Evolutionary conservation across 2,113 vertebrate species (phyloP).

Genomic region (Chauna torquata): DNA sequence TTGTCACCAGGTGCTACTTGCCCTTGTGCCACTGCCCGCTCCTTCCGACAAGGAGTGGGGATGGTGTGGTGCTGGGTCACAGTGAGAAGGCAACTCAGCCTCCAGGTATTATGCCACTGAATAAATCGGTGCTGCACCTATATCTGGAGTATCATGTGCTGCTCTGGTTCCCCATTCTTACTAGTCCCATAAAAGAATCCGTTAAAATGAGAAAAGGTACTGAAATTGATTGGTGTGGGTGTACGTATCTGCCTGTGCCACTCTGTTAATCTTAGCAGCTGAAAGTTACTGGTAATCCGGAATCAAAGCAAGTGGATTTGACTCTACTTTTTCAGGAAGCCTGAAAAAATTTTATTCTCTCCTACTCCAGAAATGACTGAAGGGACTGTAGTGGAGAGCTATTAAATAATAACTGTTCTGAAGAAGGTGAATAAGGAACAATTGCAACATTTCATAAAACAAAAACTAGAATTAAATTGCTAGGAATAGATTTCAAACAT

Average conservation of each 20-base stretch:
- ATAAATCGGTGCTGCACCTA: neutral
- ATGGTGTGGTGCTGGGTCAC: neutral
- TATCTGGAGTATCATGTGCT: neutral
- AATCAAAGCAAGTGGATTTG: neutral
- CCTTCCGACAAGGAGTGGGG: neutral
- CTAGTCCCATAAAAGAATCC: neutral
- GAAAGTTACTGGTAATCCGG: neutral
- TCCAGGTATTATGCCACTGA: neutral
- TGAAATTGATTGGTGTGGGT: neutral
- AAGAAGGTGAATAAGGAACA: neutral
- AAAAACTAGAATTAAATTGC: neutral
- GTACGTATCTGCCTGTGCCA: neutral
- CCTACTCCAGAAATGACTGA: neutral
- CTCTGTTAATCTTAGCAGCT: neutral
- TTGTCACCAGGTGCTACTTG: neutral
- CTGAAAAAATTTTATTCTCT: neutral
- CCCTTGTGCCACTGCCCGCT: neutral
- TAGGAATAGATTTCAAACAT: neutral
- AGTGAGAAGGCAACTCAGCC: neutral
- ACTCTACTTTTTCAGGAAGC: neutral
- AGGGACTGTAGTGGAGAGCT: neutral
- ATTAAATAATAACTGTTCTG: neutral
- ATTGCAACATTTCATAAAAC: neutral
- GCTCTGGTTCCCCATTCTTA: neutral
- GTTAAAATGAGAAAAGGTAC: neutral